Base-by-base conservation (phyloP, 2,888 invertebrate species). In the Drosophila yooni region DNA sequence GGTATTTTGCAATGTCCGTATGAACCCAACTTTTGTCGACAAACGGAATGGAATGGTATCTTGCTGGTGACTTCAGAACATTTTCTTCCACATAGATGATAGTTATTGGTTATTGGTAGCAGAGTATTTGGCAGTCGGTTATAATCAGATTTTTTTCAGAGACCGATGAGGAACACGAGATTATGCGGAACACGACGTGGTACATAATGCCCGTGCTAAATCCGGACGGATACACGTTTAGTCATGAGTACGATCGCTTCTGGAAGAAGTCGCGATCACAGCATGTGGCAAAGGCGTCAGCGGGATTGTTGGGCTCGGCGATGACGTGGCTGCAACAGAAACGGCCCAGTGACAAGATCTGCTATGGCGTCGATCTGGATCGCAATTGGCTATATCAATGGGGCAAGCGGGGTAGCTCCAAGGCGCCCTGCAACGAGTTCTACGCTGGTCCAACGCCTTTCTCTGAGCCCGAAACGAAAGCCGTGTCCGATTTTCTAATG, bases 251-350 rank as follows among this genome's bases (percentile, higher is more conserved):
- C 79, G 96, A 97, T 93, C 94, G 97, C 8, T 94, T 97, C 72
- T 97, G 97, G 97, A 94, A 95, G 77, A 97, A 97, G 93, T 97
- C 97, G 0, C 94, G 97, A 29, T 95, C 95, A 11, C 95, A 94
- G 65, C 93, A 94, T 60, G 79, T 90, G 57, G 77, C 91, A 1
- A 91, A 89, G 7, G 75, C 88, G 0, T 80, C 82, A 10, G 83
- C 83, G 4, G 92, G 92, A 11, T 74, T 93, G 36, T 82, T 93
- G 5, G 86, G 88, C 64, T 91, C 93, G 38, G 93, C 93, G 10
- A 91, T 93, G 90, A 92, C 90, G 7, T 93, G 93, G 93, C 71
- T 93, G 38, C 92, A 93, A 60, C 84, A 89, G 70, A 91, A 91
- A 60, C 85, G 91, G 11, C 67, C 70, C 2, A 76, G 81, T 1